A percentile compares a stretch with the other conserved stretches of the same genome.
These are phyloP conservation scores for Pachliopta kotzebuea DNA, from an alignment of 2,888 invertebrate genomes.

Conservation along the genomic window DNA sequence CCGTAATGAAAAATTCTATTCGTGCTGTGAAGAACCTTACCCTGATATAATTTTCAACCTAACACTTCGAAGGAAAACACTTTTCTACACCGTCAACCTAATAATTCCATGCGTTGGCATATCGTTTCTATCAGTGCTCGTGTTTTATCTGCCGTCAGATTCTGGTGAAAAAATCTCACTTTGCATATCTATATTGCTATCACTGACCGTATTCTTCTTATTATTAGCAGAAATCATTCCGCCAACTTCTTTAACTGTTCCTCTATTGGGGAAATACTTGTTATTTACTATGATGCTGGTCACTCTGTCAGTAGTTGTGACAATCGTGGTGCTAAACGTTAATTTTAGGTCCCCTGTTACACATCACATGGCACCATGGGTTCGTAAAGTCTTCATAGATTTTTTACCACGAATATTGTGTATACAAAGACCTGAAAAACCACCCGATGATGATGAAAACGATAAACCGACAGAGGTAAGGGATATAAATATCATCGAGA, in stretches of 20 bases:
- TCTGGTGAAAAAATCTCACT: conserved; percentile 98
- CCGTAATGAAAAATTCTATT: conserved; percentile 95
- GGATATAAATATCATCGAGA: conserved; percentile 37
- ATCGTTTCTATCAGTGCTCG: conserved; percentile 96
- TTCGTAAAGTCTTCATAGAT: conserved; percentile 91
- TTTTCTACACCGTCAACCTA: conserved; percentile 98
- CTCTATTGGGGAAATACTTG: conserved; percentile 94
- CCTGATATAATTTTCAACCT: conserved; percentile 99
- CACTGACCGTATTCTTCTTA: conserved; percentile 96
- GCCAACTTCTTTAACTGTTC: conserved; percentile 95
- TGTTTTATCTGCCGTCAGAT: conserved; percentile 98
- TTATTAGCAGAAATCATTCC: conserved; percentile 96
- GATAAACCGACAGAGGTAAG: conserved; percentile 77
- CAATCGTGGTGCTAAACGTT: conserved; percentile 95
- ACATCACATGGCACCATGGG: conserved; percentile 95
- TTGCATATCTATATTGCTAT: conserved; percentile 95
- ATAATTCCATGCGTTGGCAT: conserved; percentile 99
- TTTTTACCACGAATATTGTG: conserved; percentile 92
- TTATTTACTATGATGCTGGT: conserved; percentile 97
- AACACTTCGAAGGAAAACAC: conserved; percentile 94
- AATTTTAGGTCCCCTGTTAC: conserved; percentile 96
- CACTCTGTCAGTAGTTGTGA: conserved; percentile 94
- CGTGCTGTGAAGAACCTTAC: conserved; percentile 98
- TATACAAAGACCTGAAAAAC: conserved; percentile 93
- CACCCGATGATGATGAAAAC: conserved; percentile 82